Evolutionary conservation across 1,140 invertebrate genomes (phyloP), one percentile per base, ranked within the genome.

Genomic region (Drosophila saltans): DNA sequence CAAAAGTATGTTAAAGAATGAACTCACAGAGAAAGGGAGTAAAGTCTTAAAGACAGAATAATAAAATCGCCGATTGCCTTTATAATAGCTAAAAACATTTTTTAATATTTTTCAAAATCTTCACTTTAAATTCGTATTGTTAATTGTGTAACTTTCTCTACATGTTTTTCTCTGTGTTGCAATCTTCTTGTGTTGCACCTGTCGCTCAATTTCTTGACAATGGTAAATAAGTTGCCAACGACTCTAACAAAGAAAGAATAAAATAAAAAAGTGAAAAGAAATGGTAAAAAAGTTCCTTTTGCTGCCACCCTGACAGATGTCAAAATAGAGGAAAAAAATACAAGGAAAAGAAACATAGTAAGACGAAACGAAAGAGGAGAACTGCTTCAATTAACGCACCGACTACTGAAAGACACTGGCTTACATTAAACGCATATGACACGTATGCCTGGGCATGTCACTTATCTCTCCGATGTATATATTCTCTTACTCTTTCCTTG

Each of bases 381-480:
- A 62, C 6, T 41, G 65, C 67, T 88, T 82, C 76, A 88, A 88
- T 88, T 88, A 88, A 80, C 75, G 69, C 79, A 81, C 65, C 58
- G 48, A 63, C 57, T 40, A 80, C 41, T 60, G 66, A 66, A 9
- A 64, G 43, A 48, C 41, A 41, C 41, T 41, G 43, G 62, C 66
- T 79, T 68, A 69, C 72, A 74, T 67, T 69, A 74, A 86, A 78
- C 77, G 72, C 76, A 83, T 80, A 82, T 88, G 83, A 79, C 82
- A 88, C 67, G 69, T 55, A 52, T 63, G 58, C 63, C 60, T 64
- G 43, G 48, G 28, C 60, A 52, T 62, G 57, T 68, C 68, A 61
- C 60, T 57, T 43, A 61, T 4, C n/a, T 65, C 57, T 45, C 52
- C 41, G 16, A 16, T 16, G 16, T 7, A 52, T n/a, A 58, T 7